Conservation (phyloP, 2,113 vertebrate genomes). For the Scomber japonicus region DNA sequence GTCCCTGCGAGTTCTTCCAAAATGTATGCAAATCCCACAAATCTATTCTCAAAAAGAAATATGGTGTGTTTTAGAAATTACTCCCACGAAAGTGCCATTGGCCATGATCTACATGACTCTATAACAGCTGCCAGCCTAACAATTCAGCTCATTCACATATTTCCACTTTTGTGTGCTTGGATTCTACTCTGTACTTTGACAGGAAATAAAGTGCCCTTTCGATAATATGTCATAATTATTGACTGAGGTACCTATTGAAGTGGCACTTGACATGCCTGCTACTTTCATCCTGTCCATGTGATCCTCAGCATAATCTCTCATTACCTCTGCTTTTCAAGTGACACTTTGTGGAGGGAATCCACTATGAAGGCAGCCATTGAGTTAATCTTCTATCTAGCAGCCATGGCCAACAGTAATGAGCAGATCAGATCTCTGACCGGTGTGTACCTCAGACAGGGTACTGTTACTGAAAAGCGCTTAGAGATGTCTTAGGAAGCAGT, state of each 20-base stretch:
- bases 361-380: constrained; percentile 52
- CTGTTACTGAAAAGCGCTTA: constrained; percentile 35
- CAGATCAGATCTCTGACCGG: constrained; percentile 54
- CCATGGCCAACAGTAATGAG: constrained; percentile 66
- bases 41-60: no score
- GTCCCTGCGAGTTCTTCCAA: no score
- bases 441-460: constrained; percentile 30
- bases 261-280: constrained; percentile 27
- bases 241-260: constrained; percentile 26
- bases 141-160: not conserved
- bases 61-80: not conserved
- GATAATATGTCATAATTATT: constrained; percentile 44
- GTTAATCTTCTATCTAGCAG: constrained; percentile 50
- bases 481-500: constrained; percentile 53
- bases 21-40: no score
- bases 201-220: constrained; percentile 17
- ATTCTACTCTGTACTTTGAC: constrained; percentile 7
- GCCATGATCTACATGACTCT: not conserved
- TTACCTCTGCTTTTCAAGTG: constrained; percentile 56
- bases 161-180: not conserved
- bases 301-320: constrained; percentile 55
- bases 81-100: not conserved
- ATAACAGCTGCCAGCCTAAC: not conserved
- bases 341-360: constrained; percentile 32
- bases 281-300: constrained; percentile 50